These are phyloP conservation scores for Ostrea denselamellosa DNA, from an alignment of 1,140 invertebrate species.

Conservation along the genomic window DNA sequence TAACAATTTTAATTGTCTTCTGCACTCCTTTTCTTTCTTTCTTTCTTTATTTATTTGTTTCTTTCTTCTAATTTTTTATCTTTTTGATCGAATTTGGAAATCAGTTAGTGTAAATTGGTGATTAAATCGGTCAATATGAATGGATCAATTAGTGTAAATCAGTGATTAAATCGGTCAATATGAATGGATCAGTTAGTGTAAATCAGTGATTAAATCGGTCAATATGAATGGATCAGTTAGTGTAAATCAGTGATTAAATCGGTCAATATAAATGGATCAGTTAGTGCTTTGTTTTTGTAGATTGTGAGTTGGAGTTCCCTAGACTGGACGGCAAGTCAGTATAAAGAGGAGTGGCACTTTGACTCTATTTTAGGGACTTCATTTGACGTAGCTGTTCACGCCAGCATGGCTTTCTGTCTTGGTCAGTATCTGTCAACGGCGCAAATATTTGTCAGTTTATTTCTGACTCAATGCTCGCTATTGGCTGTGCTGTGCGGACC, in stretches of 20 bases:
- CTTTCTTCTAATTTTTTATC: too few relatives aligned
- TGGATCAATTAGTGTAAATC: not conserved
- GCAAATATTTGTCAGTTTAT: conserved; percentile 58
- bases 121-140: not conserved
- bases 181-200: not conserved
- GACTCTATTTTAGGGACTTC: conserved; percentile 68
- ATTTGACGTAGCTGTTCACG: conserved; percentile 70
- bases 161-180: too few relatives aligned
- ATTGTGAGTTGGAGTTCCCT: conserved; percentile 75
- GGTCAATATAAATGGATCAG: not conserved
- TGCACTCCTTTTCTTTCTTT: not conserved
- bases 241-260: not conserved
- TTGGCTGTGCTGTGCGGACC: conserved; percentile 64
- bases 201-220: too few relatives aligned
- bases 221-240: too few relatives aligned
- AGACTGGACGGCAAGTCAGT: conserved; percentile 66
- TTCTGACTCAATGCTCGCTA: conserved; percentile 53
- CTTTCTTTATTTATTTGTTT: too few relatives aligned
- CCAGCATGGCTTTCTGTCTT: conserved; percentile 63
- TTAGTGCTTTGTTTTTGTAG: conserved; percentile 52
- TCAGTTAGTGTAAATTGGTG: not conserved
- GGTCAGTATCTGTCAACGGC: conserved; percentile 58
- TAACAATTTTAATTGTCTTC: not conserved
- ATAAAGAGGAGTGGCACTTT: conserved; percentile 58
- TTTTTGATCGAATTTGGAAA: not conserved